Conservation (phyloP, 2,113 vertebrate species). For the Vimba vimba region DNA sequence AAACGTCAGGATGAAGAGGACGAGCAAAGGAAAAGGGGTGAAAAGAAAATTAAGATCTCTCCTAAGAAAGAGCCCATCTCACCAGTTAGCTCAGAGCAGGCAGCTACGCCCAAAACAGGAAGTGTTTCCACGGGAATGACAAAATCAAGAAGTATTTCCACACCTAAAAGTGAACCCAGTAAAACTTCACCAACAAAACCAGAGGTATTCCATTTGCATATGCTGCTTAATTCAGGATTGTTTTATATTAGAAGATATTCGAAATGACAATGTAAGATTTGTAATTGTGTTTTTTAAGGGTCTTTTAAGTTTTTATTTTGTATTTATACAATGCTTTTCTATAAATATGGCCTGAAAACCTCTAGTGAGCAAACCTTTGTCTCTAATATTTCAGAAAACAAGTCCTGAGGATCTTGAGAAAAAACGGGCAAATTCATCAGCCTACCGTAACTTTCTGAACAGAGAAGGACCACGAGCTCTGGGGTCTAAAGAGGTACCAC, state of each 20-base stretch:
- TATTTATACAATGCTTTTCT: background rate
- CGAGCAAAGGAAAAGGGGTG: constrained; percentile 45
- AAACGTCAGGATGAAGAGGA: constrained; percentile 74
- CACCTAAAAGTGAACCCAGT: constrained; percentile 71
- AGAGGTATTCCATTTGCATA: constrained; percentile 75
- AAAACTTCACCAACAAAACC: constrained; percentile 85
- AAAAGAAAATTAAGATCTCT: constrained; percentile 65
- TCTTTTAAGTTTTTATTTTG: background rate
- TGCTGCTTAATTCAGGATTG: background rate
- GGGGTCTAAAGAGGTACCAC: constrained; percentile 94
- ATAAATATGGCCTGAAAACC: background rate
- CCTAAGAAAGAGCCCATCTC: constrained; percentile 68
- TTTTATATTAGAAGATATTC: background rate
- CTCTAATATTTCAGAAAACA: constrained; percentile 38
- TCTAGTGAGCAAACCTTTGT: background rate
- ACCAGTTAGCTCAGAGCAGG: constrained; percentile 49
- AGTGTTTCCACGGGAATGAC: constrained; percentile 30
- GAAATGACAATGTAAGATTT: background rate
- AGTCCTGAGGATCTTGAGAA: constrained; percentile 93
- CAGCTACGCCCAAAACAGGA: constrained; percentile 71
- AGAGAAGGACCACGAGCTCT: constrained; percentile 94
- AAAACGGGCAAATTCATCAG: constrained; percentile 84
- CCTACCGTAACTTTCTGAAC: constrained; percentile 92
- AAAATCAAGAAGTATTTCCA: constrained; percentile 60
- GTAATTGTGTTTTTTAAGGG: background rate